Evolutionary conservation across 2,888 invertebrate species (phyloP), one percentile per base, ranked within the genome.

Genomic region (Orchestes rusci): DNA sequence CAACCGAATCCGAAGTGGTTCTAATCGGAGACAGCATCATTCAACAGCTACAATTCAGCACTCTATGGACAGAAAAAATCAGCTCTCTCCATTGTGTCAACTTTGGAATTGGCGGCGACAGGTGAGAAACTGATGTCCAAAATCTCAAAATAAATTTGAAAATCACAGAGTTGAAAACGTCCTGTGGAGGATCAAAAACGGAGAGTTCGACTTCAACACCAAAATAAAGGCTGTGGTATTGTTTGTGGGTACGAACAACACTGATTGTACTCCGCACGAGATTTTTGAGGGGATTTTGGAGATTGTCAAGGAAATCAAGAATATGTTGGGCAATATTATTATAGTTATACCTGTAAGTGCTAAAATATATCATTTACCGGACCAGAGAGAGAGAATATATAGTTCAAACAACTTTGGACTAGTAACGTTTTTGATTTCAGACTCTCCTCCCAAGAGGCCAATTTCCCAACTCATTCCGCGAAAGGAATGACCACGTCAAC

Each of bases 21-120:
- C 78, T 82, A 54, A 72, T 83, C 41, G 83, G 83, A 2, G 83
- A 83, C 63, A 80, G 80, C 2, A 71, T 82, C 18, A 71, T 82
- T 34, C 73, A 76, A 47, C 73, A 77, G 45, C 63, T 83, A 47
- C 72, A 73, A 52, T 74, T 76, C 53, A 73, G 76, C 42, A 71
- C 75, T 58, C 64, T 80, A 46, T 83, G 82, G 80, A 71, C 72
- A 50, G 74, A 77, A 49, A 70, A 76, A 64, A 78, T 81, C 64
- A 79, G 74, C 42, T 76, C 80, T 1, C 65, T 83, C 58, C 82
- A 82, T 59, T 74, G 77, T 50, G 64, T 82, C n/a, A 82, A 82
- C 65, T 81, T 83, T 65, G 82, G 82, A 31, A 77, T 83, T 49
- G 76, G 78, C 13, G 80, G 79, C 8, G 83, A 84, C 59, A 72